Evolutionary conservation across 2,888 invertebrate species (phyloP).

Genomic region (Mythimna loreyi): DNA sequence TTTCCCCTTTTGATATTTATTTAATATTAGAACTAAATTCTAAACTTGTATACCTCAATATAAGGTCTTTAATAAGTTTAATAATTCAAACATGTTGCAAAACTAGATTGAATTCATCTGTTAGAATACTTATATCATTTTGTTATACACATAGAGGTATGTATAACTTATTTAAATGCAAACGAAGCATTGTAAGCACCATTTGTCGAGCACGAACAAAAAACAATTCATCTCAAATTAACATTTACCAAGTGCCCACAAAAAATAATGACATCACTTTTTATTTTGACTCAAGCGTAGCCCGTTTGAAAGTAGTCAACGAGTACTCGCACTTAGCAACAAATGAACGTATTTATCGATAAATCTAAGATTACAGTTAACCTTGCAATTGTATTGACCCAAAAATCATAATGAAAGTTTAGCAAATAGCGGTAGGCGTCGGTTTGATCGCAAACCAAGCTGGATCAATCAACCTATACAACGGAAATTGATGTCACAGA

Average conservation of each 20-base stretch:
- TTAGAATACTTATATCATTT: constrained; percentile 45
- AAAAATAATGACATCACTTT: constrained; percentile 86
- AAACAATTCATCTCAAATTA: constrained; percentile 84
- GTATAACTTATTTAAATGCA: constrained; percentile 74
- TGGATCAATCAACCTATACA: constrained; percentile 65
- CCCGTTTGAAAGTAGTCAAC: constrained; percentile 69
- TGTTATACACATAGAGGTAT: constrained; percentile 63
- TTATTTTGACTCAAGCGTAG: constrained; percentile 72
- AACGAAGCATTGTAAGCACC: constrained; percentile 78
- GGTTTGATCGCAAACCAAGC: constrained; percentile 66
- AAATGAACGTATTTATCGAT: constrained; percentile 74
- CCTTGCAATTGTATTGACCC: constrained; percentile 78
- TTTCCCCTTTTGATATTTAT: background rate
- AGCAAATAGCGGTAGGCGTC: constrained; percentile 60
- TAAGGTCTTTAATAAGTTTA: background rate
- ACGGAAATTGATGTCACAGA: constrained; percentile 75
- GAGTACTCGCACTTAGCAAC: constrained; percentile 71
- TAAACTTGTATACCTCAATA: no score
- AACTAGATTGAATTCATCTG: constrained; percentile 36
- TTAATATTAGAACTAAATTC: background rate
- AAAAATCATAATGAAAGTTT: constrained; percentile 64
- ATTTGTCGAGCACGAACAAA: constrained; percentile 83
- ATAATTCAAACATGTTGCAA: constrained; percentile 14
- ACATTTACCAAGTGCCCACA: constrained; percentile 77
- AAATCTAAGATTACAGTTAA: constrained; percentile 81